These are phyloP conservation scores for Hetaerina titia DNA, from an alignment of 2,888 invertebrate genomes.

Conservation along the genomic window DNA sequence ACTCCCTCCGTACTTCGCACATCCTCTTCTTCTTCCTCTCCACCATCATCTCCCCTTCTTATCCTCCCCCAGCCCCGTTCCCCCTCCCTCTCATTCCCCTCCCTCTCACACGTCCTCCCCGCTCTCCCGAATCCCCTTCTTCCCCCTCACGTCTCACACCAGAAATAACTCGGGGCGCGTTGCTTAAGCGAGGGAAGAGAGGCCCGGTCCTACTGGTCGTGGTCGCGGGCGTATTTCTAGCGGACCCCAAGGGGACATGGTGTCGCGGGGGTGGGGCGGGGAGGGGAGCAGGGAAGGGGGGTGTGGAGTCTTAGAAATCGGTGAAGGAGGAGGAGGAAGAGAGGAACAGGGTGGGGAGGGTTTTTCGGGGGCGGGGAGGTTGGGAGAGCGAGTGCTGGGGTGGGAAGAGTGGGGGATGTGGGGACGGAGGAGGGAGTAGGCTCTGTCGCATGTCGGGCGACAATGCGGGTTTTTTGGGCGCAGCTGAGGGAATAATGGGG, in stretches of 20 bases:
- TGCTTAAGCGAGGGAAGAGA: conserved; percentile 57
- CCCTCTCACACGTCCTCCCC: neutral
- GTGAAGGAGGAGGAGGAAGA: neutral
- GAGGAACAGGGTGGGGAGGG: neutral
- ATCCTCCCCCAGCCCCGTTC: neutral
- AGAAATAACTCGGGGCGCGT: conserved; percentile 56
- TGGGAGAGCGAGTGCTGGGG: neutral
- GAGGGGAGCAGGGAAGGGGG: neutral
- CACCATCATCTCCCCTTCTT: neutral
- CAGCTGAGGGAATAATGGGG: neutral
- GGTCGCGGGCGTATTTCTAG: conserved; percentile 51
- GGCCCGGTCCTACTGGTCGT: conserved; percentile 46
- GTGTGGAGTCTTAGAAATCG: neutral
- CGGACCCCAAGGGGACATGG: conserved; percentile 22
- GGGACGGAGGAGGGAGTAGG: neutral
- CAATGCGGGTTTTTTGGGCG: conserved; percentile 1
- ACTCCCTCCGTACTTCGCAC: too few relatives aligned
- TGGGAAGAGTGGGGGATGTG: neutral
- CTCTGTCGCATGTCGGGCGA: neutral
- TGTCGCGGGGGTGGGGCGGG: neutral
- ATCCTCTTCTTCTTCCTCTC: neutral
- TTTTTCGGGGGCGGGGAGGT: too few relatives aligned
- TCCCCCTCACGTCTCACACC: neutral
- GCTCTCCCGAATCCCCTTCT: neutral
- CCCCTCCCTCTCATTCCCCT: neutral